Evolutionary conservation across 2,797 vertebrate species (phyloP).

Genomic region (Peromyscus attwateri): DNA sequence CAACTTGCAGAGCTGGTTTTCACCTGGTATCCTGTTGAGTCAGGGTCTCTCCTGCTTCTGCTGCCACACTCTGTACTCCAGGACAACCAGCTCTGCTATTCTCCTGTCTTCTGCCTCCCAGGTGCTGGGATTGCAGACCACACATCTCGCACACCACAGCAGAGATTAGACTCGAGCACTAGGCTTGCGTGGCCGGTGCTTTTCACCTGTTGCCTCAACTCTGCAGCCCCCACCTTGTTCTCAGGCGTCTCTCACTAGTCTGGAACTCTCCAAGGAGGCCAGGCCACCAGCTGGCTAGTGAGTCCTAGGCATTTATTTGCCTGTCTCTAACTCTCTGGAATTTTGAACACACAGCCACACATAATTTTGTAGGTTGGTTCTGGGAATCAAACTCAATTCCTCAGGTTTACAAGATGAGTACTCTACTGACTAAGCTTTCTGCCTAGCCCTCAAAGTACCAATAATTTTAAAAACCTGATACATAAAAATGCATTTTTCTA

Average conservation of each 20-base stretch:
- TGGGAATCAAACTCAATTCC: background rate
- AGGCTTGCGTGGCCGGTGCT: background rate
- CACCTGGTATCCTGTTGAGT: background rate
- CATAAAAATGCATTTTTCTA: background rate
- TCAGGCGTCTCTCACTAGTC: background rate
- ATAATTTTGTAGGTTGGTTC: background rate
- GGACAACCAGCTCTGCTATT: background rate
- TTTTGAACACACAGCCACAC: background rate
- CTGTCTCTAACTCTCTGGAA: background rate
- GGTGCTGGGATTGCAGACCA: background rate
- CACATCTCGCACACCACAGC: too few relatives aligned
- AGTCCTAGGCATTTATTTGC: background rate
- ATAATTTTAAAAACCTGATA: background rate
- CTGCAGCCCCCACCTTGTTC: background rate
- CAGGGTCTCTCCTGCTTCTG: background rate
- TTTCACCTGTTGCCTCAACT: background rate
- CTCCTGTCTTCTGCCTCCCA: background rate
- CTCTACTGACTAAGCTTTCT: background rate
- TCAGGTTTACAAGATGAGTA: background rate
- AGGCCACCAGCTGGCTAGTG: background rate
- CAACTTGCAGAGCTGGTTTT: background rate
- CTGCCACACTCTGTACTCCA: background rate
- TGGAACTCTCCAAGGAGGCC: too few relatives aligned
- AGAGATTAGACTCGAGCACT: background rate
- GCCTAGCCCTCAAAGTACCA: background rate